phyloP scores from a whole-genome alignment of 2,797 vertebrate species.

The Chiloscyllium punctatum region DNA sequence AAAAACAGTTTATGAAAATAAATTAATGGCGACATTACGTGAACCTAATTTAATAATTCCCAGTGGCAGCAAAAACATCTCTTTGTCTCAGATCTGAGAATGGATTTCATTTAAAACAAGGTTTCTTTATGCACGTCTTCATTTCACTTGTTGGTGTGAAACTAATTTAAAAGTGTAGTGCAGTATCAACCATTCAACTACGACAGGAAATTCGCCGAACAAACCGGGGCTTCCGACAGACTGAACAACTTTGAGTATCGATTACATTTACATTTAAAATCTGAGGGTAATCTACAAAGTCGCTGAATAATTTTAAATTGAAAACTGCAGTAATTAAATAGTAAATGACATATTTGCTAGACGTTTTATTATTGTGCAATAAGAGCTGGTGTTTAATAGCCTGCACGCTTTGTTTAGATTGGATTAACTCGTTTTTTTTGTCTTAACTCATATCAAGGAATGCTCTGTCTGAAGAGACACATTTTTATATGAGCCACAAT shows the following conservation, averaged over 20 bases:
- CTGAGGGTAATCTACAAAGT: neutral
- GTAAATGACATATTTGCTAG: neutral
- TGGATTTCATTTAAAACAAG: neutral
- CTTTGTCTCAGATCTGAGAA: neutral
- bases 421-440: neutral
- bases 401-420: neutral
- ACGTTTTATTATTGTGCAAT: neutral
- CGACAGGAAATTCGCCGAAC: neutral
- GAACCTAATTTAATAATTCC: slow-evolving; percentile 18
- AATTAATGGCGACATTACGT: neutral
- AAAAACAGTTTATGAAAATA: neutral
- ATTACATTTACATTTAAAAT: neutral
- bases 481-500: no score
- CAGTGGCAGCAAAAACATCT: neutral
- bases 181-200: neutral
- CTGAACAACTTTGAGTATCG: neutral
- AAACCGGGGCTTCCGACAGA: neutral
- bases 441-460: neutral
- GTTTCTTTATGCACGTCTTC: neutral
- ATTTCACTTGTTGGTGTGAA: slow-evolving; percentile 27
- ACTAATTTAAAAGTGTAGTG: neutral
- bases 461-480: neutral
- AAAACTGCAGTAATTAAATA: neutral
- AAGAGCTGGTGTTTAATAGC: neutral
- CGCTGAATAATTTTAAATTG: neutral